Evolutionary conservation across 2,113 vertebrate genomes (phyloP), one percentile per base, ranked within the genome.

Genomic region (Muntiacus reevesi): DNA sequence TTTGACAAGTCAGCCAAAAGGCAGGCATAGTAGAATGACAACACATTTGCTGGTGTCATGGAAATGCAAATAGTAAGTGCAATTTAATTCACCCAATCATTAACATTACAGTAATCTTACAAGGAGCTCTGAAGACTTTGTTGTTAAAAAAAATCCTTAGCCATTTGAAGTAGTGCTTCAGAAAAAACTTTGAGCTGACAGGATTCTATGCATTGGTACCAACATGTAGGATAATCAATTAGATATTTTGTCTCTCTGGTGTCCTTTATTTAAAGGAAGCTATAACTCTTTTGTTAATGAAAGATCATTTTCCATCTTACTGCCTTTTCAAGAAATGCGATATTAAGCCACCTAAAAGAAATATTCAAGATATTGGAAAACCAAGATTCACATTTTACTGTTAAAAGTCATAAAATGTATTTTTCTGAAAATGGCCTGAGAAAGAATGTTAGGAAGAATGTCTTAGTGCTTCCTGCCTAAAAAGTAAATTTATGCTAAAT

Each of bases 331-430:
- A 94, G n/a, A 64, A 89, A 57, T 52, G 47, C 19, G 15, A 21
- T 55, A 50, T 40, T 74, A 86, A 89, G 40, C 12, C 78, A 74
- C 52, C 43, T 88, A 30, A 94, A 79, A 85, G 87, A 95, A 76
- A 64, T 40, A 67, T 23, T 64, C 54, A 74, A 17, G 47, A 45
- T 88, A 23, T 19, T 59, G 59, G 33, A 89, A 47, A 57, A 85
- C 74, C 23, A 54, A 27, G 21, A 94, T 33, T 86, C 59, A 82
- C 1, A 3, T 89, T 95, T 95, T 91, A 86, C 25, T 79, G 4
- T 86, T 96, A 95, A 93, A 86, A 87, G 71, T 90, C 16, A 83
- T 82, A 83, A 95, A 74, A 82, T 50, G 19, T 89, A 28, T 64
- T 95, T 86, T 93, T 97, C 67, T 89, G 36, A 89, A 97, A 62